A percentile compares a stretch with the other conserved stretches of the same genome.
These are phyloP conservation scores for Apis laboriosa DNA, from an alignment of 1,140 invertebrate species.

Conservation along the genomic window DNA sequence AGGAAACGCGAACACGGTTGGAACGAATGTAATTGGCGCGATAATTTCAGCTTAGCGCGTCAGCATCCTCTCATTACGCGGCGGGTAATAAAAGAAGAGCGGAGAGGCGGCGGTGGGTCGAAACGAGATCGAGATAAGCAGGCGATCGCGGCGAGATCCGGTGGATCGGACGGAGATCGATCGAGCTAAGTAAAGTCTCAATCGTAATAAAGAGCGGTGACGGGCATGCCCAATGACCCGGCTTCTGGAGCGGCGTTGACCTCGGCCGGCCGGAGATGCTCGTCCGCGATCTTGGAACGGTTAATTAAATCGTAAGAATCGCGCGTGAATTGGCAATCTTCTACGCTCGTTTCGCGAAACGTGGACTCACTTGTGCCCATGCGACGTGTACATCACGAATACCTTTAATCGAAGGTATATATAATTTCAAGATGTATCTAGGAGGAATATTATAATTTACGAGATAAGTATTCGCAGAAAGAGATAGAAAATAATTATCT, in stretches of 20 bases:
- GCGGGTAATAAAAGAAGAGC: constrained; percentile 44
- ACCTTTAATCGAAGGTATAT: too few relatives aligned
- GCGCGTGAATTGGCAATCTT: constrained; percentile 31
- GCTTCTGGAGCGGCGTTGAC: constrained; percentile 28
- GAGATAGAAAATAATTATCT: too few relatives aligned
- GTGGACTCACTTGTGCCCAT: too few relatives aligned
- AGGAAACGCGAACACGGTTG: constrained; percentile 3
- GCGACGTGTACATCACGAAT: too few relatives aligned
- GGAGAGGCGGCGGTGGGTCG: constrained; percentile 42
- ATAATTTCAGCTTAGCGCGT: constrained; percentile 29
- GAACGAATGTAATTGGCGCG: constrained; percentile 52
- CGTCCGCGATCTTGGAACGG: constrained; percentile 39
- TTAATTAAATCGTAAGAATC: constrained; percentile 59
- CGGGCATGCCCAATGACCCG: constrained; percentile 22
- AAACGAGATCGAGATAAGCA: constrained; percentile 61
- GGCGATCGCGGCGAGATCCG: constrained; percentile 42
- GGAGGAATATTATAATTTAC: too few relatives aligned
- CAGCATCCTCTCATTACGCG: constrained; percentile 14
- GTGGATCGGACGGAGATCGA: constrained; percentile 9
- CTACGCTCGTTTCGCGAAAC: neutral
- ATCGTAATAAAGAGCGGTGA: constrained; percentile 54
- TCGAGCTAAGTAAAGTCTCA: constrained; percentile 17
- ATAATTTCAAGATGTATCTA: too few relatives aligned
- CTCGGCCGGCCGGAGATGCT: constrained; percentile 36
- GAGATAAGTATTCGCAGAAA: too few relatives aligned